These are phyloP conservation scores for Chrysemys picta DNA, from an alignment of 2,113 vertebrate species.

Conservation along the genomic window DNA sequence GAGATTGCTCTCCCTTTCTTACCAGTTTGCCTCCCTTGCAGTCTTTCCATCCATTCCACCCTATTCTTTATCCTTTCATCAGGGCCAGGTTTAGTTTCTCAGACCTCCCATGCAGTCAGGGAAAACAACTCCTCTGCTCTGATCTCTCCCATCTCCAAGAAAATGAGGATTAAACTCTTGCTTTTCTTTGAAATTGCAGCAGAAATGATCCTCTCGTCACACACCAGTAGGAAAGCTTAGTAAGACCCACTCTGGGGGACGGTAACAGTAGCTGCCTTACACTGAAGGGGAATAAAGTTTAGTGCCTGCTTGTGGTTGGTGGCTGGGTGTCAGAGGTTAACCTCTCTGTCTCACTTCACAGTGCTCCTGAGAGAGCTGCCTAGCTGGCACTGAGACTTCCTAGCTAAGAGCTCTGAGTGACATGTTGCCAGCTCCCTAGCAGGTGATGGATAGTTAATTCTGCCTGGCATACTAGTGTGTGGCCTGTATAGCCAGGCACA, in stretches of 20 bases:
- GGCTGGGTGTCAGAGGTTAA: not conserved
- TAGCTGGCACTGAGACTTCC: accelerated
- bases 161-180: not conserved
- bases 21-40: not conserved
- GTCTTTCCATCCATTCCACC: not conserved
- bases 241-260: not conserved
- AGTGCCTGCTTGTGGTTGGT: not conserved
- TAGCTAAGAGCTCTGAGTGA: not conserved
- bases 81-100: not conserved
- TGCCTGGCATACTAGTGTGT: not conserved
- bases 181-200: not conserved
- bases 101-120: not conserved
- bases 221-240: not conserved
- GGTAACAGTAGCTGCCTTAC: not conserved
- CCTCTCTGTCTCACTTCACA: not conserved
- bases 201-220: not conserved
- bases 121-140: not conserved
- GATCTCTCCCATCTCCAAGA: not conserved
- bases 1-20: not conserved
- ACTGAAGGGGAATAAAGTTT: not conserved
- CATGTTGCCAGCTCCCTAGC: accelerated
- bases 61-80: not conserved
- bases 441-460: not conserved
- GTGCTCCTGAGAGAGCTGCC: not conserved
- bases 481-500: not conserved